phyloP scores from a whole-genome alignment of 2,888 invertebrate genomes.

The Athrips mouffetella region DNA sequence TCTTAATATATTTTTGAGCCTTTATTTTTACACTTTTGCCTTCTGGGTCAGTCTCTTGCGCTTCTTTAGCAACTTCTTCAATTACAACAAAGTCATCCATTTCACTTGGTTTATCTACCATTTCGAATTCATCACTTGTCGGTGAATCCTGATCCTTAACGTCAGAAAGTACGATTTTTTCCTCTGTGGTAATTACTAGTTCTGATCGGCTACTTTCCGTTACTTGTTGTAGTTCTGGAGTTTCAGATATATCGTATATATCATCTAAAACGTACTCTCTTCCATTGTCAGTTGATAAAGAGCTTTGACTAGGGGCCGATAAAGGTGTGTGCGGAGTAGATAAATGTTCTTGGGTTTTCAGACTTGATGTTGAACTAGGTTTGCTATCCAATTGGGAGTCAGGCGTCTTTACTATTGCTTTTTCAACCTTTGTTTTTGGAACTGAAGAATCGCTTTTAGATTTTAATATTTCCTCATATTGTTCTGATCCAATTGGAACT shows the following conservation, averaged over 20 bases:
- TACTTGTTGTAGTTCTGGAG: slow-evolving; percentile 71
- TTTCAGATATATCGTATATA: slow-evolving; percentile 78
- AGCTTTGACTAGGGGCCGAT: slow-evolving; percentile 81
- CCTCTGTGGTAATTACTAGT: slow-evolving; percentile 79
- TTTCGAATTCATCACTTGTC: slow-evolving; percentile 90
- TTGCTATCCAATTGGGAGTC: slow-evolving; percentile 71
- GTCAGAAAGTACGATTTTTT: slow-evolving; percentile 72
- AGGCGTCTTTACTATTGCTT: slow-evolving; percentile 58
- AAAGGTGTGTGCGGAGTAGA: slow-evolving; percentile 80
- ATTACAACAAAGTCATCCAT: slow-evolving; percentile 93
- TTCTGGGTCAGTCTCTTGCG: slow-evolving; percentile 88
- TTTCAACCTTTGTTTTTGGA: slow-evolving; percentile 69
- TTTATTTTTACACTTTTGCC: slow-evolving; percentile 88
- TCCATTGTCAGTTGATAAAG: slow-evolving; percentile 81
- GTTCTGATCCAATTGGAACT: slow-evolving; percentile 60
- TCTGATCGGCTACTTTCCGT: slow-evolving; percentile 76
- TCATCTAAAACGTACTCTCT: slow-evolving; percentile 80
- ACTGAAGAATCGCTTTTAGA: slow-evolving; percentile 73
- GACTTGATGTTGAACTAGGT: slow-evolving; percentile 78
- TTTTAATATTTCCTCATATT: slow-evolving; percentile 72
- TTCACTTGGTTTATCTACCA: slow-evolving; percentile 91
- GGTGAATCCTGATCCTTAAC: slow-evolving; percentile 85
- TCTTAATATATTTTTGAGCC: slow-evolving; percentile 71
- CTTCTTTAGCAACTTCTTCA: slow-evolving; percentile 92
- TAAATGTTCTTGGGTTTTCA: slow-evolving; percentile 73